Conservation (phyloP, 2,113 vertebrate genomes). For the Bagarius yarrelli region DNA sequence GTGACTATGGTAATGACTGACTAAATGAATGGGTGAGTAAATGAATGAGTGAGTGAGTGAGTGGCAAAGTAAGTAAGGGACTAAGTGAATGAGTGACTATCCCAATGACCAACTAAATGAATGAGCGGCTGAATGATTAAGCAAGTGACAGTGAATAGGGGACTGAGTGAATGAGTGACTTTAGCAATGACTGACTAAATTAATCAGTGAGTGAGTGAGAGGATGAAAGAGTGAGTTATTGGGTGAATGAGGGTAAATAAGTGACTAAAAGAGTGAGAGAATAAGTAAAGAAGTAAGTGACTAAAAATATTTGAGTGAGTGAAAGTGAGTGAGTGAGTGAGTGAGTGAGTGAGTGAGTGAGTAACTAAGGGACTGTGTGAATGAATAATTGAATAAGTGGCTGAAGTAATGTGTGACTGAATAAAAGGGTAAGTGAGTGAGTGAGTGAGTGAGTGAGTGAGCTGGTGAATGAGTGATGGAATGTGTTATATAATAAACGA, state of each 20-base stretch:
- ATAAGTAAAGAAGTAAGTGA: too few species aligned
- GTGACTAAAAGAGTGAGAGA: not conserved
- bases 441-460: not conserved
- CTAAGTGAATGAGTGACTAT: not conserved
- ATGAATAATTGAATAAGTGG: too few species aligned
- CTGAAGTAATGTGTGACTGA: too few species aligned
- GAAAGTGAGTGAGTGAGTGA: constrained; percentile 2
- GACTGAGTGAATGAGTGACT: not conserved
- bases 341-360: not conserved
- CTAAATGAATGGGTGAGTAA: not conserved
- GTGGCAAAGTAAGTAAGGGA: not conserved
- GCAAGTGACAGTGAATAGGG: not conserved
- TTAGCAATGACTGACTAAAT: too few species aligned
- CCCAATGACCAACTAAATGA: not conserved
- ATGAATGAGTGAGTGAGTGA: not conserved
- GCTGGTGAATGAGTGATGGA: not conserved
- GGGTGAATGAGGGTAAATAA: not conserved
- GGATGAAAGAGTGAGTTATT: too few species aligned
- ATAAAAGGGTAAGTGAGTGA: not conserved
- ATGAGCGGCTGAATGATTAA: not conserved
- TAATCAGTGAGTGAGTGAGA: not conserved
- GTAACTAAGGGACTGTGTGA: not conserved
- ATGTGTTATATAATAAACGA: not conserved
- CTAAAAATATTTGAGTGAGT: not conserved
- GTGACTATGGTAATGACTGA: constrained; percentile 20